phyloP scores from a whole-genome alignment of 1,140 invertebrate species.

The Cydia splendana region DNA sequence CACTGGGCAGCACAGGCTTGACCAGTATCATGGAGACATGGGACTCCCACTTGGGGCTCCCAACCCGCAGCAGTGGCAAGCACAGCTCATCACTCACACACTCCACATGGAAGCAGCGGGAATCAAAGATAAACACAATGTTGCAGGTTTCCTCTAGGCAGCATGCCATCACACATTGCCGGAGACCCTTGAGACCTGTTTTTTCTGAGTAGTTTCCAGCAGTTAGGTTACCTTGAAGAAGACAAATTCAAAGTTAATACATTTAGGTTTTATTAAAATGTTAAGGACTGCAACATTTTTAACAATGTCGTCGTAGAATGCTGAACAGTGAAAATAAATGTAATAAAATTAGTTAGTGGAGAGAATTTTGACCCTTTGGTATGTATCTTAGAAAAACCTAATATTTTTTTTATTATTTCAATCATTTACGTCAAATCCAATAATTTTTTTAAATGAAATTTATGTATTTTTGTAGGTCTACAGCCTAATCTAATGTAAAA shows the following conservation, averaged over 20 bases:
- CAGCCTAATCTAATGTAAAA: too few species aligned
- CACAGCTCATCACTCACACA: slow-evolving; percentile 87
- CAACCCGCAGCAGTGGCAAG: slow-evolving; percentile 81
- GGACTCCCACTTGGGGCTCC: slow-evolving; percentile 77
- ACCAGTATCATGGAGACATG: slow-evolving; percentile 89
- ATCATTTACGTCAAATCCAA: too few species aligned
- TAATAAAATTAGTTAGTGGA: too few species aligned
- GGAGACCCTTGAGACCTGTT: slow-evolving; percentile 77
- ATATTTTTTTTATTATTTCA: too few species aligned
- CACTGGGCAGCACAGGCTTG: slow-evolving; percentile 81
- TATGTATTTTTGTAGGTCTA: too few species aligned
- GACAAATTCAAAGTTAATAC: slow-evolving; percentile 19
- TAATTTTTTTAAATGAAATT: too few species aligned
- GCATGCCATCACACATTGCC: slow-evolving; percentile 86
- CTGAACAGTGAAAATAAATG: too few species aligned
- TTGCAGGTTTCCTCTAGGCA: slow-evolving; percentile 86
- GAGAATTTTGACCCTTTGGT: too few species aligned
- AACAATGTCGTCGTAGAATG: too few species aligned
- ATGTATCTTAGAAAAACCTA: too few species aligned
- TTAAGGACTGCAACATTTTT: too few species aligned
- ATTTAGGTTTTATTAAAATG: background rate
- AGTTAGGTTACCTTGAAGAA: slow-evolving; percentile 80
- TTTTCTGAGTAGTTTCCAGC: slow-evolving; percentile 83
- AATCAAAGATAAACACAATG: slow-evolving; percentile 88
- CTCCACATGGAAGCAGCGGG: slow-evolving; percentile 87